A percentile compares a stretch with the other conserved stretches of the same genome.
These are phyloP conservation scores for Liasis olivaceus DNA, from an alignment of 2,797 vertebrate species.

Conservation along the genomic window DNA sequence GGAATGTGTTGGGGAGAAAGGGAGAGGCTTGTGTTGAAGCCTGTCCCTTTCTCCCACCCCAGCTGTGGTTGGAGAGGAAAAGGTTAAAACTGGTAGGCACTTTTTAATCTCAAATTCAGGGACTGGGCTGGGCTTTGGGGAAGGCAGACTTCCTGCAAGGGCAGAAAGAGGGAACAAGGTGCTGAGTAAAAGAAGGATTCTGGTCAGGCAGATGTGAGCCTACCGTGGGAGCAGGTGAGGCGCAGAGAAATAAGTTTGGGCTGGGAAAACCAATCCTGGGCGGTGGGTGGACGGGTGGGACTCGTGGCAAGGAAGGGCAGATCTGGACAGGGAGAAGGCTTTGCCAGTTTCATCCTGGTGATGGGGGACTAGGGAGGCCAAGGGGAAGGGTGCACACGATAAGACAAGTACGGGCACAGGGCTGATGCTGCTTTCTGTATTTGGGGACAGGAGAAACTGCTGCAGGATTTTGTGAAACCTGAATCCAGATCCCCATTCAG, in stretches of 20 bases:
- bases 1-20: too few species aligned
- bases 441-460: neutral
- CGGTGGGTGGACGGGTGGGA: too few species aligned
- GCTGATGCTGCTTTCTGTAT: neutral
- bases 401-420: neutral
- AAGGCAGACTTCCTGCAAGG: slow-evolving; percentile 9
- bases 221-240: neutral
- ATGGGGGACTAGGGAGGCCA: neutral
- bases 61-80: neutral
- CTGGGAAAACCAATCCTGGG: neutral
- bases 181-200: neutral
- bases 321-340: neutral
- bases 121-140: slow-evolving; percentile 9
- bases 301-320: neutral
- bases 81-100: slow-evolving; percentile 9
- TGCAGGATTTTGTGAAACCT: neutral
- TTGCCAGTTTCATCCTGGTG: neutral
- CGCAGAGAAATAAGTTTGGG: neutral
- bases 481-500: neutral
- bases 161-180: neutral
- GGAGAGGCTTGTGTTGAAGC: neutral
- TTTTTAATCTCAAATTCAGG: neutral
- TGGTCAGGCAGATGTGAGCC: neutral
- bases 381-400: neutral
- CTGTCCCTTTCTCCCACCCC: neutral